Conservation (phyloP, 2,113 vertebrate genomes). For the Bos taurus region DNA sequence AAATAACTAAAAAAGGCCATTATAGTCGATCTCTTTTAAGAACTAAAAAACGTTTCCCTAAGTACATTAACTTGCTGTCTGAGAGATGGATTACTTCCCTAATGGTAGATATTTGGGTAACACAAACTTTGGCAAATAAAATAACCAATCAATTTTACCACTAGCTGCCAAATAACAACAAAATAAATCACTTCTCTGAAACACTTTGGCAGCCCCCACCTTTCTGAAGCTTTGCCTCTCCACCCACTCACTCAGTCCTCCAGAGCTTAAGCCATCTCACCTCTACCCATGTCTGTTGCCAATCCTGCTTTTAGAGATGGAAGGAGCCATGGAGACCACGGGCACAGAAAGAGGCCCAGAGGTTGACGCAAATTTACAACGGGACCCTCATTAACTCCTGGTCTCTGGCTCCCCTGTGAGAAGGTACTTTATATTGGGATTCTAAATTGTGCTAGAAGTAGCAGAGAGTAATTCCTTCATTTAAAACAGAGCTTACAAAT, state of each 20-base stretch:
- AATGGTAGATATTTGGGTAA: constrained; percentile 29
- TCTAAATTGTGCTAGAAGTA: not conserved
- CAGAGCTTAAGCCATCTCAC: not conserved
- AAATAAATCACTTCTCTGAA: not conserved
- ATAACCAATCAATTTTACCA: not conserved
- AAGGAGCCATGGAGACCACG: not conserved
- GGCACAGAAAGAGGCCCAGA: not conserved
- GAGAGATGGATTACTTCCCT: constrained; percentile 44
- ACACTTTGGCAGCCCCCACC: not conserved
- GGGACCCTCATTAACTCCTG: not conserved
- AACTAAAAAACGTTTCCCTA: constrained; percentile 1
- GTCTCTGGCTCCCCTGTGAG: not conserved
- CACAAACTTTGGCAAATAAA: constrained; percentile 48
- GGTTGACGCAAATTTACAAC: not conserved
- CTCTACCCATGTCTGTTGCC: not conserved
- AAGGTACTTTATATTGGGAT: not conserved
- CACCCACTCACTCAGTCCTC: not conserved
- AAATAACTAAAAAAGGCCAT: constrained; percentile 39
- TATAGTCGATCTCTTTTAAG: not conserved
- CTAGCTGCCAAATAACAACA: constrained; percentile 6
- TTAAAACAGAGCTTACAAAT: not conserved
- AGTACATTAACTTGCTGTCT: constrained; percentile 28
- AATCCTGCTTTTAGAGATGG: not conserved
- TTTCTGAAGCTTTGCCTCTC: not conserved
- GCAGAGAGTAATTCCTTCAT: not conserved